Evolutionary conservation across 2,888 invertebrate genomes (phyloP), one percentile per base, ranked within the genome.

Genomic region (Pseudanteris insignis): DNA sequence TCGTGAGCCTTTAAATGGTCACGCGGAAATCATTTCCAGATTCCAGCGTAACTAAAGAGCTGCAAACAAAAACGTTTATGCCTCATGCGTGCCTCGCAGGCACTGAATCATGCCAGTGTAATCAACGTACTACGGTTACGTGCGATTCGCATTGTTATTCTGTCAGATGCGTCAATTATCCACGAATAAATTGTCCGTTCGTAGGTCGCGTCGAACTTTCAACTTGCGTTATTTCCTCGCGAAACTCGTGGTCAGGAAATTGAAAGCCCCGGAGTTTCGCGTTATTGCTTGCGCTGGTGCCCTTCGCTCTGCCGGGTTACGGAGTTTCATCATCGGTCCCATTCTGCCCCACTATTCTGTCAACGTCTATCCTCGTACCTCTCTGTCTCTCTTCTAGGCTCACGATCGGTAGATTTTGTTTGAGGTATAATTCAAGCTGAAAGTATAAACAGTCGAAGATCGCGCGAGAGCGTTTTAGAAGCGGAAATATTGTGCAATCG

Each of bases 231-330:
- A 43, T 32, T 30, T 32, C 14, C 36, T 28, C 29, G 36, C 28
- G 13, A 47, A 36, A 29, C 1, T 21, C 1, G 15, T 7, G 3
- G 32, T 15, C 38, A 34, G 46, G 26, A 54, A 46, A 54, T 46
- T 54, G 46, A 46, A 54, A 54, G 54, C 55, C 34, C 40, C 41
- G 14, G 7, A 28, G 46, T 33, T 46, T 21, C 25, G 34, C 13
- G 41, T 47, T 33, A 41, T 55, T 30, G 47, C 40, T 41, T 30
- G 47, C 46, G 47, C 41, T 40, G 25, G 55, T 47, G 41, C 55
- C 57, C 48, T 51, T 51, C 40, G 55, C 47, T 47, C 25, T 25
- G 29, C 29, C 13, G 30, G 21, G 26, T 48, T 36, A 43, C 48
- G 34, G 36, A 33, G 37, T 13, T 47, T 26, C 6, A 3, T 26